Evolutionary conservation across 2,888 invertebrate species (phyloP).

Genomic region (Neuroscelio doddi): DNA sequence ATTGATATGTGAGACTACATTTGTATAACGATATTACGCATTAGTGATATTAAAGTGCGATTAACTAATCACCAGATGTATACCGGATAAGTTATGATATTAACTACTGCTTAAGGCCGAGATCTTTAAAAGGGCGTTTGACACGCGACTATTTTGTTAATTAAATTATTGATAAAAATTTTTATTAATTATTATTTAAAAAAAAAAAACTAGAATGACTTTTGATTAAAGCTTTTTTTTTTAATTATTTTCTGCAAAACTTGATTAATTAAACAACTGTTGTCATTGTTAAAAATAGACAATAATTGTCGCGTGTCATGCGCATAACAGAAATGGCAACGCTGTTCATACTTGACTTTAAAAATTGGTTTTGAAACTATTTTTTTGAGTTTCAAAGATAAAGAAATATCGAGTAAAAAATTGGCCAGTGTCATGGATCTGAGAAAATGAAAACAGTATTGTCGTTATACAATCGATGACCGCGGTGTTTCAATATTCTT

Average conservation of each 20-base stretch:
- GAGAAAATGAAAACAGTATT: no score
- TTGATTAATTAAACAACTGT: no score
- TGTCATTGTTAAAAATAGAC: constrained; percentile 9
- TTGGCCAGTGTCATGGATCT: background rate
- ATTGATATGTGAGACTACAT: constrained; percentile 43
- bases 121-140: constrained; percentile 41
- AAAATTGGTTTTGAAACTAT: constrained; percentile 20
- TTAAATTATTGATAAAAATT: constrained; percentile 37
- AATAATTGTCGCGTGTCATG: constrained; percentile 17
- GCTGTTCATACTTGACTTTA: constrained; percentile 10
- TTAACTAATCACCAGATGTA: constrained; percentile 46
- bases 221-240: no score
- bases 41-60: constrained; percentile 48
- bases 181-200: no score
- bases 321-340: constrained; percentile 27
- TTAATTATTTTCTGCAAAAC: no score
- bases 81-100: constrained; percentile 42
- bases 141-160: constrained; percentile 40
- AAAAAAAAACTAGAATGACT: no score
- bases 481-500: constrained; percentile 21
- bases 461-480: constrained; percentile 11
- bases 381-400: constrained; percentile 27
- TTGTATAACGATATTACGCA: constrained; percentile 43
- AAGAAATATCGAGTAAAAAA: constrained; percentile 39
- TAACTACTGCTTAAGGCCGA: constrained; percentile 48